Percentiles rank a stretch among this genome's conserved stretches.
Evolutionary conservation across 1,140 invertebrate genomes (phyloP).

Genomic region (Drosophila equinoxialis): DNA sequence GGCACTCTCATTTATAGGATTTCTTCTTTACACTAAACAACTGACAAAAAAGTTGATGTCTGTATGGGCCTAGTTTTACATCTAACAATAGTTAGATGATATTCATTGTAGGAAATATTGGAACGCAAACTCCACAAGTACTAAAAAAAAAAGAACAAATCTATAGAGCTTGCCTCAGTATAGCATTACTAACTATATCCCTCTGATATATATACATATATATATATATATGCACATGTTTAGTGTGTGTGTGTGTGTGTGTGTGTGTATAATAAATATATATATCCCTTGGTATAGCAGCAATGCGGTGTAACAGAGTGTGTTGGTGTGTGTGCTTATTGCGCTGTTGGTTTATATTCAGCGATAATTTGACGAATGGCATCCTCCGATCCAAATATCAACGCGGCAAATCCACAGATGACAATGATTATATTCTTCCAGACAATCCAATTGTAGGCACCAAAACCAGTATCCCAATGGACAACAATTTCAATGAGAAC

Average conservation of each 20-base stretch:
- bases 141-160: background rate
- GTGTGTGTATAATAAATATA: slow-evolving; percentile 68
- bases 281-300: slow-evolving; percentile 66
- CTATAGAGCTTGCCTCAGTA: slow-evolving; percentile 6
- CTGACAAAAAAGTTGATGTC: slow-evolving; percentile 60
- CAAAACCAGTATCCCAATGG: slow-evolving; percentile 87
- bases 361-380: slow-evolving; percentile 88
- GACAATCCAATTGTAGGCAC: slow-evolving; percentile 88
- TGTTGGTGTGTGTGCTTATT: slow-evolving; percentile 34
- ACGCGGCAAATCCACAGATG: slow-evolving; percentile 89
- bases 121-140: slow-evolving; percentile 18
- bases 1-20: slow-evolving; percentile 60
- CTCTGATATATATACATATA: slow-evolving; percentile 42
- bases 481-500: slow-evolving; percentile 82
- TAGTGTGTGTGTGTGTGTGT: slow-evolving; percentile 20
- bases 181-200: slow-evolving; percentile 45
- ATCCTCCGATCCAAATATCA: slow-evolving; percentile 91
- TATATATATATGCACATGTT: slow-evolving; percentile 30
- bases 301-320: slow-evolving; percentile 13
- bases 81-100: slow-evolving; percentile 79
- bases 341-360: slow-evolving; percentile 67
- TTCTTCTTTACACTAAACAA: slow-evolving; percentile 42
- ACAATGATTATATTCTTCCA: slow-evolving; percentile 90
- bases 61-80: slow-evolving; percentile 61
- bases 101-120: slow-evolving; percentile 44